Evolutionary conservation across 2,888 invertebrate species (phyloP).

Genomic region (Caenorhabditis panamensis): DNA sequence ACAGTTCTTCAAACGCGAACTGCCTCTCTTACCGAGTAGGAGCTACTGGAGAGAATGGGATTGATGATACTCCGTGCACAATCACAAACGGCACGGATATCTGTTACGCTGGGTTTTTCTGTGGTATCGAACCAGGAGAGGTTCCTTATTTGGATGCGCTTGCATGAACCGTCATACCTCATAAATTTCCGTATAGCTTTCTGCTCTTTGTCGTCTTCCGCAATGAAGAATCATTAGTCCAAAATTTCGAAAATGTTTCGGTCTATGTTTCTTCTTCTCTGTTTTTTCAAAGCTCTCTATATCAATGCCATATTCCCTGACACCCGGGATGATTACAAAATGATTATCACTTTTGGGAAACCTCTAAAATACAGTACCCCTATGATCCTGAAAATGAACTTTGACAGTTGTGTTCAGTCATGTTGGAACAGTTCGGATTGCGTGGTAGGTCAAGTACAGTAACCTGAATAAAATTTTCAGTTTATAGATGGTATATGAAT

Average conservation of each 20-base stretch:
- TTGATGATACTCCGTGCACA: constrained; percentile 18
- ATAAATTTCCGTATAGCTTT: too few relatives aligned
- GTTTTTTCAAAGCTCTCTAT: not conserved
- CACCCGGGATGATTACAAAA: not conserved
- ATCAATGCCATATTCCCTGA: not conserved
- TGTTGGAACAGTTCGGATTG: not conserved
- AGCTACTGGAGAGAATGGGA: not conserved
- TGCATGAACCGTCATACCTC: not conserved
- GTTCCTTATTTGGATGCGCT: not conserved
- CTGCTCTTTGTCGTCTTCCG: too few relatives aligned
- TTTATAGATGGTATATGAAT: not conserved
- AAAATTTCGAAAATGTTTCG: too few relatives aligned
- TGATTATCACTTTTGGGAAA: not conserved
- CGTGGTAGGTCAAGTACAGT: not conserved
- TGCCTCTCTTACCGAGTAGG: not conserved
- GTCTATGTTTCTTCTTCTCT: too few relatives aligned
- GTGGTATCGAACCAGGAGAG: not conserved
- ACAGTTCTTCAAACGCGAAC: not conserved
- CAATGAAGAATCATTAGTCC: too few relatives aligned
- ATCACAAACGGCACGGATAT: not conserved
- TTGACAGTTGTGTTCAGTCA: not conserved
- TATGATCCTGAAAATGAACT: not conserved
- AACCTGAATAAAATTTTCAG: too few relatives aligned
- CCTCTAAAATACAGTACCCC: not conserved
- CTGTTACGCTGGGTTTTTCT: not conserved